A percentile compares a stretch with the other conserved stretches of the same genome.
Evolutionary conservation across 2,797 vertebrate genomes (phyloP).

Genomic region (Anas georgica): DNA sequence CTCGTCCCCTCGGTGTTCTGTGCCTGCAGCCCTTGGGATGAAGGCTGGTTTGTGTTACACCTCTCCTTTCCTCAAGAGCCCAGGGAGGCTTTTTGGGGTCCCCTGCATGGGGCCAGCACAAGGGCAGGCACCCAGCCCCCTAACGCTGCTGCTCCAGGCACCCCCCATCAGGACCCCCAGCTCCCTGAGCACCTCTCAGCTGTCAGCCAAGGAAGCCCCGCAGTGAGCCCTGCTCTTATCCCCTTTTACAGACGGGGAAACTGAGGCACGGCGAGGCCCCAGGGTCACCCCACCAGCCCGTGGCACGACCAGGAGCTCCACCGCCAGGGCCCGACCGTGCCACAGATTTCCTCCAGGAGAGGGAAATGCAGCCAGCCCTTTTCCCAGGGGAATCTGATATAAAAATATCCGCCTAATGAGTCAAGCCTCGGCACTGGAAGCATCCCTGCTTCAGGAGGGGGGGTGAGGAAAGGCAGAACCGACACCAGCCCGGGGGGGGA

Average conservation of each 20-base stretch:
- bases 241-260: constrained; percentile 65
- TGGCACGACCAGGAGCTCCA: background rate
- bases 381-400: background rate
- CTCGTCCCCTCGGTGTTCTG: rapidly evolving
- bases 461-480: background rate
- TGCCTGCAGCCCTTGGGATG: background rate
- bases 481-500: background rate
- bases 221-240: constrained; percentile 41
- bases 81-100: background rate
- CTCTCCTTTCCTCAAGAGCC: background rate
- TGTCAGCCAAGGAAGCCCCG: constrained; percentile 6
- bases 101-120: background rate
- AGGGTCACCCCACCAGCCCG: background rate
- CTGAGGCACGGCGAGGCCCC: constrained; percentile 51
- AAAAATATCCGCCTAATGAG: background rate
- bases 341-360: background rate
- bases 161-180: background rate
- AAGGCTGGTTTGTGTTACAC: background rate
- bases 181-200: background rate
- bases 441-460: background rate
- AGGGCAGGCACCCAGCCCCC: background rate
- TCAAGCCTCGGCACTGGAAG: background rate
- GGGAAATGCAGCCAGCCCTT: rapidly evolving
- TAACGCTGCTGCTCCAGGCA: no score
- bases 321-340: background rate